phyloP scores from a whole-genome alignment of 2,888 invertebrate genomes.

The Pollenia labialis region DNA sequence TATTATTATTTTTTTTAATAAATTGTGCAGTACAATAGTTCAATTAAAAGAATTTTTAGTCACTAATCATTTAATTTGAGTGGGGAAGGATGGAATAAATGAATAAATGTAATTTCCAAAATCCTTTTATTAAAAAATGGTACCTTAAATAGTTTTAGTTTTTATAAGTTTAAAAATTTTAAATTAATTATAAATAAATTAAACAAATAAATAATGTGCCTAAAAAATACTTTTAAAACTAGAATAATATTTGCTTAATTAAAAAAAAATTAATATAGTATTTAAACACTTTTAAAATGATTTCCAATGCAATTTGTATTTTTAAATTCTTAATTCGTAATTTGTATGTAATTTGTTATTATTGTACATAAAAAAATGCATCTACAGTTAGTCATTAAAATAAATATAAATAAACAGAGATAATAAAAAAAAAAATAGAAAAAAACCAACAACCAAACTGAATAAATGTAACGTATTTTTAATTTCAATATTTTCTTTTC shows the following conservation, averaged over 20 bases:
- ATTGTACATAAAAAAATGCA: slow-evolving; percentile 59
- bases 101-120: slow-evolving; percentile 11
- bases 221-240: slow-evolving; percentile 34
- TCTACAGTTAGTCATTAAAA: slow-evolving; percentile 45
- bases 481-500: slow-evolving; percentile 19
- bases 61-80: slow-evolving; percentile 16
- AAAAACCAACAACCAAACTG: slow-evolving; percentile 6
- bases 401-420: slow-evolving; percentile 28
- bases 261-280: slow-evolving; percentile 23
- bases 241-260: slow-evolving; percentile 26
- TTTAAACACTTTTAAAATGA: slow-evolving; percentile 16
- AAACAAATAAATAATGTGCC: slow-evolving; percentile 49
- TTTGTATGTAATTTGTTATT: slow-evolving; percentile 52
- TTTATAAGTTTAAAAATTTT: slow-evolving; percentile 32
- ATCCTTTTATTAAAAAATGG: slow-evolving; percentile 37
- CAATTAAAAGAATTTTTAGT: neutral
- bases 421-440: slow-evolving; percentile 25
- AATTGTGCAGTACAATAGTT: slow-evolving; percentile 1
- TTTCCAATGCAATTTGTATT: slow-evolving; percentile 32
- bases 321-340: slow-evolving; percentile 14
- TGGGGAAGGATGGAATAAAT: neutral
- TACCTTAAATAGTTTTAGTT: slow-evolving; percentile 55
- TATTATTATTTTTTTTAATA: no score
- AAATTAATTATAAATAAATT: slow-evolving; percentile 17
- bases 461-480: slow-evolving; percentile 64